Conservation (phyloP, 1,140 invertebrate genomes). For the Brachionus angularis region DNA sequence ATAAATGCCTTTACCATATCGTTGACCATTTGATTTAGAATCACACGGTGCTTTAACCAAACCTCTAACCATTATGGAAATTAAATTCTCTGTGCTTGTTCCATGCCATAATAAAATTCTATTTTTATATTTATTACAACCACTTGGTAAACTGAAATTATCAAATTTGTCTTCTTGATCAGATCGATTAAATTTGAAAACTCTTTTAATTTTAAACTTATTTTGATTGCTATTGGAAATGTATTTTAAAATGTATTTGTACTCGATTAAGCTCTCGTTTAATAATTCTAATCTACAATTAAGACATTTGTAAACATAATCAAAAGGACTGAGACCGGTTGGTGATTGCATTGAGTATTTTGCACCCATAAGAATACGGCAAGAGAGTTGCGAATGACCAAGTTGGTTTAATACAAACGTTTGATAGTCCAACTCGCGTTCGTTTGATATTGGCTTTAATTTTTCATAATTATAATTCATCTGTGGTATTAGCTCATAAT, state of each 20-base stretch:
- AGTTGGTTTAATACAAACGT: conserved; percentile 52
- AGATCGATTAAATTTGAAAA: conserved; percentile 52
- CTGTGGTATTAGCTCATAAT: conserved; percentile 58
- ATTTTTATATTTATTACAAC: conserved; percentile 5
- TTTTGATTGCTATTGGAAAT: conserved; percentile 53
- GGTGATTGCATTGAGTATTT: conserved; percentile 48
- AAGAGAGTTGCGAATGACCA: conserved; percentile 57
- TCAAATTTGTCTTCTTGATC: conserved; percentile 50
- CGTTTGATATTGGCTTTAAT: conserved; percentile 53
- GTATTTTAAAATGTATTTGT: conserved; percentile 59
- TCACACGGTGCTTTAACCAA: conserved; percentile 55
- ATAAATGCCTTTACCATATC: conserved; percentile 55
- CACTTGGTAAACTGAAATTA: no score
- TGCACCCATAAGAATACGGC: conserved; percentile 56
- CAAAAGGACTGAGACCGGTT: conserved; percentile 52
- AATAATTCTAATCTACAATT: conserved; percentile 54
- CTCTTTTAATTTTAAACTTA: conserved; percentile 49
- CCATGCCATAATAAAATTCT: conserved; percentile 59
- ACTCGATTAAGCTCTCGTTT: conserved; percentile 50
- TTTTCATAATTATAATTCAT: conserved; percentile 56
- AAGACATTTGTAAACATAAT: conserved; percentile 59
- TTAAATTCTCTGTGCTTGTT: conserved; percentile 54
- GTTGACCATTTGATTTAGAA: conserved; percentile 50
- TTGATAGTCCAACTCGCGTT: conserved; percentile 50
- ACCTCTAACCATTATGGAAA: conserved; percentile 56